Evolutionary conservation across 2,888 invertebrate species (phyloP), one percentile per base, ranked within the genome.

Genomic region (Calameuta idolon): DNA sequence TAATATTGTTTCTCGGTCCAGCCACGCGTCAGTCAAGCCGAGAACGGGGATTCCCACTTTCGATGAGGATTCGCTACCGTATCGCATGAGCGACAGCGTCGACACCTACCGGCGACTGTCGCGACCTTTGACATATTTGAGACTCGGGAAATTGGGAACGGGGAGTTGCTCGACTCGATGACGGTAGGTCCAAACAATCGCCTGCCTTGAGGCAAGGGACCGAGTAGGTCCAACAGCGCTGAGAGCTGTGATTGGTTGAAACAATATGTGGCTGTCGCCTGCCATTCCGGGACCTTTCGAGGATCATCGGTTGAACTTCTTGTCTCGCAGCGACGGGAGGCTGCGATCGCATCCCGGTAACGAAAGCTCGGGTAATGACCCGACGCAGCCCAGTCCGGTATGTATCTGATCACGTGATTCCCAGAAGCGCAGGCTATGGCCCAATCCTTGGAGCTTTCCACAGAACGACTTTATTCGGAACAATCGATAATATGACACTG

Each of bases 141-240:
- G 34, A 34, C 12, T 34, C 71, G 71, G 34, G 33, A 71, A 31
- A 34, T 5, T 34, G 71, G 71, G 71, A 71, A 15, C 31, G 71
- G 31, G 31, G 4, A 71, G 71, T 23, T 9, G 55, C 86, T 88
- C 86, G 87, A 85, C 86, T 82, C 86, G 84, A 83, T 89, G 89
- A 91, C 91, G 91, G 91, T 91, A 91, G 91, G 91, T 90, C 90
- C 91, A 91, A 91, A 91, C 91, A 91, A 92, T 91, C 91, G 91
- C 92, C 92, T 91, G 92, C 91, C 91, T 84, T 85, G 84, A 80
- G 89, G 91, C 91, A 91, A 91, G 91, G 92, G 90, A 91, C 91
- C 91, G 84, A 84, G 83, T 79, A 89, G 90, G 91, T 92, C 91
- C 91, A 92, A 92, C 91, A 91, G 91, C 91, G 89, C 86, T 90